Percentiles rank a stretch among this genome's conserved stretches.
Evolutionary conservation across 2,113 vertebrate species (phyloP).

Genomic region (Brienomyrus longianalis): DNA sequence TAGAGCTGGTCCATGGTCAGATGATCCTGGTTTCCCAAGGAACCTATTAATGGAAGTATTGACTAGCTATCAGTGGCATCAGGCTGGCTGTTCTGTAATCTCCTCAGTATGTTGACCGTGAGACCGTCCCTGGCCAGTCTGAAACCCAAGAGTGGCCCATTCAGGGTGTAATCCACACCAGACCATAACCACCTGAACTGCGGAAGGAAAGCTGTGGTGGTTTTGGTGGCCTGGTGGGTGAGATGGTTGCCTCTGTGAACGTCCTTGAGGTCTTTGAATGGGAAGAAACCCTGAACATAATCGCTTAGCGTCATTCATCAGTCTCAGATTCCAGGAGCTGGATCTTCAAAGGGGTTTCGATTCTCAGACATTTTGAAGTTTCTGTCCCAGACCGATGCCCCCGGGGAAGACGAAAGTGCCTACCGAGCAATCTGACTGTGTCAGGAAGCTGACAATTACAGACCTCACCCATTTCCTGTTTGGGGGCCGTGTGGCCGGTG

Average conservation of each 20-base stretch:
- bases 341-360: background rate
- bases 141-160: conserved; percentile 4
- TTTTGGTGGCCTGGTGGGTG: background rate
- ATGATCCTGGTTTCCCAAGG: background rate
- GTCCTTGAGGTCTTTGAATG: background rate
- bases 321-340: background rate
- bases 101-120: background rate
- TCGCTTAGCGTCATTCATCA: background rate
- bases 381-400: background rate
- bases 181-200: too few relatives aligned
- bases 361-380: background rate
- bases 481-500: background rate
- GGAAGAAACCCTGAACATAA: background rate
- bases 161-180: background rate
- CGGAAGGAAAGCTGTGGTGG: background rate
- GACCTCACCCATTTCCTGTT: conserved; percentile 6
- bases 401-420: background rate
- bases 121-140: background rate
- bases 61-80: background rate
- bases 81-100: background rate
- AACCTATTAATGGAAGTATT: background rate
- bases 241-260: background rate
- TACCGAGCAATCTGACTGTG: background rate
- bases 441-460: conserved; percentile 5
- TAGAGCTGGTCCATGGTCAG: background rate